Evolutionary conservation across 2,113 vertebrate species (phyloP).

Genomic region (Sturnira hondurensis): DNA sequence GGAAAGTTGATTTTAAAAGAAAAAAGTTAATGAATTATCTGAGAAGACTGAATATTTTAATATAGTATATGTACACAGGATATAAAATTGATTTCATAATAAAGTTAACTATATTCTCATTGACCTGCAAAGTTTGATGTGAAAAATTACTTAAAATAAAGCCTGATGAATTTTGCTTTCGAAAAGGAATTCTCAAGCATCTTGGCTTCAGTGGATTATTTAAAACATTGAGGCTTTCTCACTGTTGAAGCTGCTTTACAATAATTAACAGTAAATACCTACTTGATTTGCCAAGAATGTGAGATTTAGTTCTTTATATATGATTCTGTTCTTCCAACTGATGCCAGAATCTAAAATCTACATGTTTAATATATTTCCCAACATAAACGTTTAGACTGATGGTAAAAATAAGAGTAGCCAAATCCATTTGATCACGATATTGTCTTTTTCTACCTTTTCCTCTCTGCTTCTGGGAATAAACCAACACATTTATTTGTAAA

Average conservation of each 20-base stretch:
- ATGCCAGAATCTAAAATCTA: background rate
- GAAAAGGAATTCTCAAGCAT: background rate
- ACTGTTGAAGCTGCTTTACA: background rate
- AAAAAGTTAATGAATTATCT: background rate
- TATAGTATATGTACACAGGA: background rate
- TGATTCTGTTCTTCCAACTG: background rate
- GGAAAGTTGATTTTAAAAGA: background rate
- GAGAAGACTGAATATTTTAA: background rate
- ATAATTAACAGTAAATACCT: background rate
- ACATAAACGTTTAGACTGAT: background rate
- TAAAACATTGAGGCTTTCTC: background rate
- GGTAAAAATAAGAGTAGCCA: background rate
- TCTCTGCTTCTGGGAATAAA: background rate
- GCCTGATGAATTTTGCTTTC: background rate
- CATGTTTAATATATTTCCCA: background rate
- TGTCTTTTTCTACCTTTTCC: background rate
- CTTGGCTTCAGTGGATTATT: background rate
- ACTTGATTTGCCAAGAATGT: background rate
- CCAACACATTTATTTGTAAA: background rate
- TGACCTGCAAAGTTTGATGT: background rate
- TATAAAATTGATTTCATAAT: background rate
- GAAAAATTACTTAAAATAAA: background rate
- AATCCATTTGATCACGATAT: background rate
- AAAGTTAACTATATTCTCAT: background rate
- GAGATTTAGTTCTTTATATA: background rate